Evolutionary conservation across 64 coral and sea anemone genomes (phyloP).

Genomic region (Montipora efflorescens): DNA sequence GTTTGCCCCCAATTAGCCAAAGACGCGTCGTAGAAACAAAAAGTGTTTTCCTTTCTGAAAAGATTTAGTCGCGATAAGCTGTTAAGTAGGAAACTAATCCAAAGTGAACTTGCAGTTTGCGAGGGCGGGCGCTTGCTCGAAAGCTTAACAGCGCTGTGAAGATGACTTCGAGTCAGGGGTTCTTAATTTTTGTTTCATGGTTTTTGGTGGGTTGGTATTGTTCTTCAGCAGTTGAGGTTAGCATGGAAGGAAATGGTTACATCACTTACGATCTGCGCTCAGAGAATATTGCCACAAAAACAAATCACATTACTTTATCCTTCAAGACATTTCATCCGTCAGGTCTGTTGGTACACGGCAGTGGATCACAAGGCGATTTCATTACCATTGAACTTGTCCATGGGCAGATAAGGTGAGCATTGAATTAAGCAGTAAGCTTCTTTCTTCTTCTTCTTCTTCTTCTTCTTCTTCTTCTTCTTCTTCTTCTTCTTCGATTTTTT

Average conservation of each 20-base stretch:
- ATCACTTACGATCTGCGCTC: conserved; percentile 86
- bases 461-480: not conserved
- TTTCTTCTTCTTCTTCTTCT: not conserved
- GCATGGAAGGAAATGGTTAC: conserved; percentile 70
- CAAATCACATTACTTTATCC: conserved; percentile 69
- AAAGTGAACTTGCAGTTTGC: not conserved
- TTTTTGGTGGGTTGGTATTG: not conserved
- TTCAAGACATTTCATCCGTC: conserved; percentile 88
- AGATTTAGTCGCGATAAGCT: conserved; percentile 31
- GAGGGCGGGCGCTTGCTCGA: not conserved
- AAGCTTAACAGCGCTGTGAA: not conserved
- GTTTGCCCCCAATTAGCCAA: conserved; percentile 41
- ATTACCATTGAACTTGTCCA: conserved; percentile 85
- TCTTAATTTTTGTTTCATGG: conserved; percentile 18
- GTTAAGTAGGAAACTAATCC: not conserved
- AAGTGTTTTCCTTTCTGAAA: conserved; percentile 29
- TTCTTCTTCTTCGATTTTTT: too few relatives aligned
- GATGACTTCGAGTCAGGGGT: conserved; percentile 50
- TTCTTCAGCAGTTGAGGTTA: conserved; percentile 55
- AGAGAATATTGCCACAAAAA: conserved; percentile 36
- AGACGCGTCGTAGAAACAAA: conserved; percentile 25
- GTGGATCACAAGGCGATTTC: conserved; percentile 82
- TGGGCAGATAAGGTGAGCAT: conserved; percentile 67
- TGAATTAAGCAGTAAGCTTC: not conserved
- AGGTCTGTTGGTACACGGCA: conserved; percentile 74